phyloP scores from a whole-genome alignment of 35 echinoderm and acorn worm genomes.

The Apostichopus parvimensis region DNA sequence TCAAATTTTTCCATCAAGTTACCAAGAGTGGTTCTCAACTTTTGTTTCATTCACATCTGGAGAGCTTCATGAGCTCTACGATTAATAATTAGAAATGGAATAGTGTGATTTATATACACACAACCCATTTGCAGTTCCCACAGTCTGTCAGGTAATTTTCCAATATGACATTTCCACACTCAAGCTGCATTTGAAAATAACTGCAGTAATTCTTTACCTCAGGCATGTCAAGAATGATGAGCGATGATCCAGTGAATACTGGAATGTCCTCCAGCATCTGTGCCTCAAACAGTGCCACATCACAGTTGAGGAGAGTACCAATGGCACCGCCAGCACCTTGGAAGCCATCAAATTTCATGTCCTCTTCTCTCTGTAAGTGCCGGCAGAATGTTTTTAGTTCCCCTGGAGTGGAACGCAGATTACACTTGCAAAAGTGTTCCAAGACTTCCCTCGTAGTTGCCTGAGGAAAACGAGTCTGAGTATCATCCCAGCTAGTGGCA shows the following conservation, averaged over 20 bases:
- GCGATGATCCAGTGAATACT: background rate
- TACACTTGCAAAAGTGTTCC: background rate
- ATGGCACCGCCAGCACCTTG: background rate
- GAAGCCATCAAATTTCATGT: background rate
- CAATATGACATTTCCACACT: background rate
- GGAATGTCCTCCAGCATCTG: background rate
- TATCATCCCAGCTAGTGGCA: background rate
- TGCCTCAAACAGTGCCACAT: background rate
- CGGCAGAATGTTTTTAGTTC: background rate
- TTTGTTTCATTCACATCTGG: no score
- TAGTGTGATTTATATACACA: no score
- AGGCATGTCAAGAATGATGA: background rate
- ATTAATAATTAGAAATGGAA: no score
- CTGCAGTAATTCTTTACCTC: background rate
- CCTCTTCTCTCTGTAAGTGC: background rate
- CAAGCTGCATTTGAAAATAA: no score
- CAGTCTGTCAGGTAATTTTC: background rate
- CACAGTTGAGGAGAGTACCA: background rate
- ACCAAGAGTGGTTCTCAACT: no score
- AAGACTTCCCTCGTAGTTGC: background rate
- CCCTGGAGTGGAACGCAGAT: background rate
- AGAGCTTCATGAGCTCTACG: no score
- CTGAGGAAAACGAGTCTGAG: background rate
- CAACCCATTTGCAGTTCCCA: no score
- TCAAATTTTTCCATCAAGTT: no score